Base-by-base conservation (phyloP, 1,140 invertebrate genomes). In the Eubasilissa regina region DNA sequence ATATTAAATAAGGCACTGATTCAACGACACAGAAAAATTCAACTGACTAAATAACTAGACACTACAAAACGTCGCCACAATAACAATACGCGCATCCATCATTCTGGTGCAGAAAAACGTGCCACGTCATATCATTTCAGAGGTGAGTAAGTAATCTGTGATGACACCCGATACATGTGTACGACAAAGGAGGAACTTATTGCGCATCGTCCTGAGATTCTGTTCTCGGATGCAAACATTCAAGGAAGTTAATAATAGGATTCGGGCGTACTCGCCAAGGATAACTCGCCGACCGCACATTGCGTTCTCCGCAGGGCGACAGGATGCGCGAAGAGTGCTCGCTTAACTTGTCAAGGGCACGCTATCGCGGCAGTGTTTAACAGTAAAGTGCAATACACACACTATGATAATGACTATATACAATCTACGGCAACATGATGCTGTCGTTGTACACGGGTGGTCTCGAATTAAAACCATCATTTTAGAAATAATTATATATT, bases 231-330 rank as follows among this genome's bases (percentile, higher is more conserved):
- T 15, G 66, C 15, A 12, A 53, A 12, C 19, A 45, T 25, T 62
- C 25, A 25, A 70, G 47, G 66, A 53, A 48, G 66, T 51, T 51
- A 70, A 53, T 70, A 70, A 51, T 21, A 70, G 66, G 47, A 51
- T 21, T 70, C 66, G 66, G 64, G 45, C 19, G 17, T 19, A 62
- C 19, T 35, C 58, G 45, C 47, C 66, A 53, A 48, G 66, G 64
- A 68, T 15, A 68, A 68, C 10, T 68, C 60, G 44, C 60, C 35
- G 60, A 64, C 60, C 19, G 60, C 8, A 35, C 60, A 4, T 21
- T 0, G 4, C 25, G 25, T 43, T 64, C 8, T 15, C 60, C 19
- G 60, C 60, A 64, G 60, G 19, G 13, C 25, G 25, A 35, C 25
- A 19, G 17, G 55, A 56, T 56, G 19, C 15, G n/a, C 53, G 53